phyloP scores from a whole-genome alignment of 2,113 vertebrate genomes.

The Phylloscopus whistleri region DNA sequence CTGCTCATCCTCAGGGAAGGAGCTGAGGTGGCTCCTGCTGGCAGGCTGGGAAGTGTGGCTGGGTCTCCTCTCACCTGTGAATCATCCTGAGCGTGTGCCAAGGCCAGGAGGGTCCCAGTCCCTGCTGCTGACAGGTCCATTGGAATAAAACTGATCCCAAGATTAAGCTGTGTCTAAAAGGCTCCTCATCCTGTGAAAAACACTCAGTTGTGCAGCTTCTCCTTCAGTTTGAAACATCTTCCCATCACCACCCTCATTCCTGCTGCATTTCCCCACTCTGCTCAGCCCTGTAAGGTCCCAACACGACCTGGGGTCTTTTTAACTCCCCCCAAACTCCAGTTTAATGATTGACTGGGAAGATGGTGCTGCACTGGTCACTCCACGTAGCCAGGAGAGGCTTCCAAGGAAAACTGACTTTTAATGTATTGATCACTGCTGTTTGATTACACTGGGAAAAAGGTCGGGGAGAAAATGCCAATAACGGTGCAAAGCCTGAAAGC shows the following conservation, averaged over 20 bases:
- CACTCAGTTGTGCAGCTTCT: neutral
- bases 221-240: neutral
- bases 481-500: neutral
- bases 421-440: neutral
- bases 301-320: rapidly evolving
- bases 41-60: neutral
- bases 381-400: neutral
- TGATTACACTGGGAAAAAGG: slow-evolving; percentile 1
- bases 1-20: neutral
- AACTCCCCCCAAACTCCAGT: neutral
- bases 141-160: neutral
- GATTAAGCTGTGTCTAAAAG: rapidly evolving
- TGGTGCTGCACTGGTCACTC: neutral
- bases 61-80: neutral
- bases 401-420: neutral
- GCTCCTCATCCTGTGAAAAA: neutral
- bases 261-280: rapidly evolving
- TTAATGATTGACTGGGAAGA: neutral
- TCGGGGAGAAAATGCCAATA: neutral
- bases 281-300: neutral
- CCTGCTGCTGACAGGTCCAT: neutral
- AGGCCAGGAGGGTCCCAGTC: neutral
- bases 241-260: neutral
- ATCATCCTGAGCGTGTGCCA: neutral
- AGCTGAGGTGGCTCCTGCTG: neutral